A percentile compares a stretch with the other conserved stretches of the same genome.
Conservation (phyloP, 2,797 vertebrate species). For the Serranus cabrilla region DNA sequence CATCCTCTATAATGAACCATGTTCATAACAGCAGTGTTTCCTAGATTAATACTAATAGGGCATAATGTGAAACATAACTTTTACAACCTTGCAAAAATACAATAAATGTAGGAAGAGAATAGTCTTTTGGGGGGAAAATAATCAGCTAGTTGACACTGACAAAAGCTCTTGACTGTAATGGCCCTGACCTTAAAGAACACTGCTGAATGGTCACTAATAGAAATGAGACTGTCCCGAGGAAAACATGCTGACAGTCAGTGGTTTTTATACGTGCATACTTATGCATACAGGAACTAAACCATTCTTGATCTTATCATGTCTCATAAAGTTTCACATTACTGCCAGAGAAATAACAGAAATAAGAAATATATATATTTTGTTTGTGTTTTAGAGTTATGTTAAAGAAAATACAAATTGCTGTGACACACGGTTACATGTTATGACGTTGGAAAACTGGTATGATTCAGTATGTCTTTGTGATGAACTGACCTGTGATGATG, state of each 20-base stretch:
- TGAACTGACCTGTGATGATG: constrained; percentile 37
- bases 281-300: constrained; percentile 15
- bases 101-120: background rate
- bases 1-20: constrained; percentile 41
- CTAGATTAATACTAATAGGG: constrained; percentile 26
- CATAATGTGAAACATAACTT: constrained; percentile 5
- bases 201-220: constrained; percentile 29
- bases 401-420: too few species aligned
- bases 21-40: constrained; percentile 26
- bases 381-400: too few species aligned
- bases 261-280: background rate
- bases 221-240: background rate
- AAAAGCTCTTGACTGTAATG: background rate
- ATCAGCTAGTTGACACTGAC: background rate
- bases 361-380: background rate
- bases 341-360: constrained; percentile 28
- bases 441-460: constrained; percentile 27
- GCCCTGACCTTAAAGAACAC: constrained; percentile 30
- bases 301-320: constrained; percentile 50
- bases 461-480: constrained; percentile 26
- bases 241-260: constrained; percentile 29
- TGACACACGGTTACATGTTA: constrained; percentile 32
- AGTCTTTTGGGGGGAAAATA: background rate
- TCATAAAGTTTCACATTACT: constrained; percentile 44
- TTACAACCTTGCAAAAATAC: constrained; percentile 20